A percentile compares a stretch with the other conserved stretches of the same genome.
phyloP scores from a whole-genome alignment of 1,140 invertebrate species.

The Euura saliciscinereae region DNA sequence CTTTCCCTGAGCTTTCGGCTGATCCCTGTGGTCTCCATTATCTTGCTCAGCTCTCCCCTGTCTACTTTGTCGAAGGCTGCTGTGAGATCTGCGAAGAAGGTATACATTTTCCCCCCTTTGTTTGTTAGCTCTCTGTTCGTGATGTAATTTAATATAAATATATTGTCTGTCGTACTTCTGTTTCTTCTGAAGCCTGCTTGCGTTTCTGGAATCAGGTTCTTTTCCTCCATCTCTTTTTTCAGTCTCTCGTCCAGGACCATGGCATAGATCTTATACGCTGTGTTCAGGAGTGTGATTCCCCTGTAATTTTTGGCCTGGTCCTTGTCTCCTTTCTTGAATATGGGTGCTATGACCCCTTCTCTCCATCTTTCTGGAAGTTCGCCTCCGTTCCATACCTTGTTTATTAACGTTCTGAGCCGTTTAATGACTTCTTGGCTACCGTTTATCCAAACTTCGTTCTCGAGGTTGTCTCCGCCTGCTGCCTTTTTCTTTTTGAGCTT shows the following conservation, averaged over 20 bases:
- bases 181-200: conserved; percentile 17
- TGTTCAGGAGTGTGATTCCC: too few relatives aligned
- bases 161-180: not conserved
- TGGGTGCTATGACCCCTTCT: conserved; percentile 8
- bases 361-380: not conserved
- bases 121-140: not conserved
- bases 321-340: too few relatives aligned
- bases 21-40: not conserved
- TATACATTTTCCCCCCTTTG: too few relatives aligned
- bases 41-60: not conserved
- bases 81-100: too few relatives aligned
- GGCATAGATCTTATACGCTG: conserved; percentile 12
- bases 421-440: not conserved
- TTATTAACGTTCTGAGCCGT: not conserved
- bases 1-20: not conserved
- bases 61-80: too few relatives aligned
- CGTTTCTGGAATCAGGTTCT: not conserved
- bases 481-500: not conserved
- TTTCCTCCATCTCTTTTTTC: conserved; percentile 4
- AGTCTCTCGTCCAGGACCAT: conserved; percentile 12
- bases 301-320: not conserved
- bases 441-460: conserved; percentile 5
- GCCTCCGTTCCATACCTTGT: not conserved
- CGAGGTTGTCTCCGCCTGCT: not conserved
- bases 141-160: too few relatives aligned